A percentile compares a stretch with the other conserved stretches of the same genome.
Evolutionary conservation across 2,113 vertebrate genomes (phyloP).

Genomic region (Dryoscopus gambensis): DNA sequence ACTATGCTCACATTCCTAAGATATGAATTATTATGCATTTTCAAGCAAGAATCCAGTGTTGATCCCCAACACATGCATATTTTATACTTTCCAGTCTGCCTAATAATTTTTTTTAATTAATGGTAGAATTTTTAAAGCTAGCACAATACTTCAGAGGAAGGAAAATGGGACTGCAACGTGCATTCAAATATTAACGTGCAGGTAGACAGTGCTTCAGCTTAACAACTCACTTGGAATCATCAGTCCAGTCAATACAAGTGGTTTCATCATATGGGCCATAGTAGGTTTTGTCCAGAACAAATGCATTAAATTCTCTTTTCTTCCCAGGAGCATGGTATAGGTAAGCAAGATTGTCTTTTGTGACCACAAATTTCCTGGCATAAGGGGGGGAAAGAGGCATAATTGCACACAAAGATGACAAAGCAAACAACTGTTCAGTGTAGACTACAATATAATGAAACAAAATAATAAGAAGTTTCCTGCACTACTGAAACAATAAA

Average conservation of each 20-base stretch:
- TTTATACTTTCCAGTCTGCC: background rate
- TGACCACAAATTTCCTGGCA: slow-evolving; percentile 88
- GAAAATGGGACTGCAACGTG: background rate
- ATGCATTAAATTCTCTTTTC: slow-evolving; percentile 90
- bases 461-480: background rate
- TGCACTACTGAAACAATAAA: background rate
- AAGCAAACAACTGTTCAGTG: background rate
- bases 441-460: background rate
- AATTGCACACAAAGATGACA: background rate
- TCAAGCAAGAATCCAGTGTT: background rate
- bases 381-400: background rate
- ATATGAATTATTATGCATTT: background rate
- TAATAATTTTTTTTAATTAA: background rate
- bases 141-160: background rate
- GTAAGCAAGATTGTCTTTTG: slow-evolving; percentile 88
- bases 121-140: background rate
- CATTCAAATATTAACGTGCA: background rate
- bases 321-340: slow-evolving; percentile 94
- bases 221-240: slow-evolving; percentile 88
- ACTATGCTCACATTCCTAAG: background rate
- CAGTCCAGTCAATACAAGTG: slow-evolving; percentile 95
- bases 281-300: slow-evolving; percentile 93
- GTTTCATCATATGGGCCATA: slow-evolving; percentile 95
- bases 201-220: background rate
- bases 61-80: background rate